Conservation (phyloP, 2,113 vertebrate species). For the Raphicerus campestris region DNA sequence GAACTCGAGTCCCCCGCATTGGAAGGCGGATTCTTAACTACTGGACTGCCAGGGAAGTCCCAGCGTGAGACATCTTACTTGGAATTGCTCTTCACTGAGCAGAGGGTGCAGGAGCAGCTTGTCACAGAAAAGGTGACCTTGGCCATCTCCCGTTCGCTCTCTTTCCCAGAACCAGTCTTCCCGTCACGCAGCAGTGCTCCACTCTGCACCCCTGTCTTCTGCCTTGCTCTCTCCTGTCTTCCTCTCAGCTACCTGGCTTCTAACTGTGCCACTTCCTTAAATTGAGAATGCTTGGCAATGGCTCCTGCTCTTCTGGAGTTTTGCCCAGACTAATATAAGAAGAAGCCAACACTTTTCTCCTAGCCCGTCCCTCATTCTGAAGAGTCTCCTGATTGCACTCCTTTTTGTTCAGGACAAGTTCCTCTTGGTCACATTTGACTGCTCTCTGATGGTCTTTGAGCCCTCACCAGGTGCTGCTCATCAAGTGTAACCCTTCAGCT, state of each 20-base stretch:
- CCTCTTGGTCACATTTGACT: neutral
- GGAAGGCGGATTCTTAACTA: neutral
- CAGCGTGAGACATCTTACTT: neutral
- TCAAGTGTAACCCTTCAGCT: neutral
- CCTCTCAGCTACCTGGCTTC: neutral
- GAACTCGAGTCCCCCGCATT: neutral
- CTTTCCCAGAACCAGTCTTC: neutral
- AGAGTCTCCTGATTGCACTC: neutral
- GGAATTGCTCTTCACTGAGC: neutral
- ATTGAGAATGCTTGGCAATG: neutral
- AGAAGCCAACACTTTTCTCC: neutral
- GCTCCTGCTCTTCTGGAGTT: neutral
- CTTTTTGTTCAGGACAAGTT: neutral
- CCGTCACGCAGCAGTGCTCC: rapidly evolving
- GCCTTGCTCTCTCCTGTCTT: neutral
- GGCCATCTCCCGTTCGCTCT: neutral
- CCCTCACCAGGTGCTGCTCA: neutral
- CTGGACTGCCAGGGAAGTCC: neutral
- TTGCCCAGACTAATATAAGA: neutral
- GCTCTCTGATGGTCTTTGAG: neutral
- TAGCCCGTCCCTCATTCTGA: neutral
- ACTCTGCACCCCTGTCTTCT: neutral
- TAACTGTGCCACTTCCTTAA: neutral
- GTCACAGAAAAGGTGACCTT: neutral
- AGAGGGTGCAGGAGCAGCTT: neutral